Base-by-base conservation (phyloP, 2,113 vertebrate species). In the Dendrocopos noguchii region DNA sequence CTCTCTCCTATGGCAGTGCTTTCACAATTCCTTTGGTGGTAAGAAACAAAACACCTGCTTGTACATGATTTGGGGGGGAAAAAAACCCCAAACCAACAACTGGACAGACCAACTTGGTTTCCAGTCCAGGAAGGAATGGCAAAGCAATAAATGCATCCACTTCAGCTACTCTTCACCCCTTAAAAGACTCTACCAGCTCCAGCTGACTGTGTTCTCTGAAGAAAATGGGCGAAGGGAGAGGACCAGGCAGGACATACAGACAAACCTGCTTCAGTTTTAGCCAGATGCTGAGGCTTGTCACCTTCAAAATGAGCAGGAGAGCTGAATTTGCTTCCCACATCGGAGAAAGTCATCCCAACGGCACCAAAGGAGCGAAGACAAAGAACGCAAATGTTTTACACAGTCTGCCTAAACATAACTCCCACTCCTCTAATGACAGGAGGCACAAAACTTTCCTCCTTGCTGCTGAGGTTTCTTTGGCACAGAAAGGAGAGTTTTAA, bases 301-400 rank as follows among this genome's bases (percentile, higher is more conserved):
- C 72, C 87, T 93, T 74, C 53, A 89, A 87, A 91, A 84, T 46
- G 31, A 80, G 57, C 0, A 1, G 91, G 75, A 72, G 56, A 94
- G 67, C 42, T 80, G 89, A 93, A 88, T 84, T 92, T 82, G 44
- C 93, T 95, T 96, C 93, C 90, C 80, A 94, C 91, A 88, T 57
- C 20, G 87, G 87, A 93, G 79, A 70, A 85, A 93, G 28, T 80
- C 4, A 75, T 78, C 75, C 93, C 47, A 78, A 7, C 82, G 85
- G 75, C 53, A 89, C 87, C 80, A 65, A 89, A 93, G 84, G 72
- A 91, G 74, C 84, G 33, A 66, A 88, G 89, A 87, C 91, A 81
- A 94, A 84, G 65, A 85, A 94, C 88, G 76, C 92, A 91, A 94
- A 90, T 93, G 90, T 95, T 95, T 95, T 91, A 83, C 85, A 95